Evolutionary conservation across 2,113 vertebrate genomes (phyloP).

Genomic region (Malaclemys terrapin): DNA sequence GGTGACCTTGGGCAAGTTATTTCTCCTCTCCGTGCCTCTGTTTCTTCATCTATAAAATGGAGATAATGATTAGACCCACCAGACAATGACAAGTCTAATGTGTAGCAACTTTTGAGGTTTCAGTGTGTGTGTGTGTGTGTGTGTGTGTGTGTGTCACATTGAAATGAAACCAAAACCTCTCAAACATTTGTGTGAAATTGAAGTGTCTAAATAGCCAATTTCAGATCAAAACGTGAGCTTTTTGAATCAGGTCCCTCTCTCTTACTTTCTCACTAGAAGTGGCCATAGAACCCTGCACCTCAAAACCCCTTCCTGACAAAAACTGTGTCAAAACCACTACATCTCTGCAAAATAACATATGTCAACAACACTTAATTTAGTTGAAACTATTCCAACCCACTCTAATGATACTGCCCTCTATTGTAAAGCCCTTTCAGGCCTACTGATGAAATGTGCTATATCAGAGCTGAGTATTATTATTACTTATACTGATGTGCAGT

Average conservation of each 20-base stretch:
- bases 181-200: background rate
- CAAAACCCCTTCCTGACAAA: background rate
- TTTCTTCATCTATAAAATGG: conserved; percentile 15
- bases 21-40: background rate
- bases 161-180: background rate
- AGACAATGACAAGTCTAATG: background rate
- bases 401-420: background rate
- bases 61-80: background rate
- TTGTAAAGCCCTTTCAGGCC: background rate
- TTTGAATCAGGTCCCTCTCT: background rate
- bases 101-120: background rate
- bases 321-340: background rate
- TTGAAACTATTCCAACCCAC: background rate
- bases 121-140: too few species aligned
- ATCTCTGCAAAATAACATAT: background rate
- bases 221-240: background rate
- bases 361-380: background rate
- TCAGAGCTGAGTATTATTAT: background rate
- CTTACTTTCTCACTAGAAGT: background rate
- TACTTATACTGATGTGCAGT: background rate
- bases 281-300: background rate
- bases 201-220: fast-evolving
- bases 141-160: background rate
- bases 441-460: background rate
- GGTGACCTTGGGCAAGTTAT: background rate